Evolutionary conservation across 1,140 invertebrate species (phyloP), one percentile per base, ranked within the genome.

Genomic region (Pogonognathellus flavescens): DNA sequence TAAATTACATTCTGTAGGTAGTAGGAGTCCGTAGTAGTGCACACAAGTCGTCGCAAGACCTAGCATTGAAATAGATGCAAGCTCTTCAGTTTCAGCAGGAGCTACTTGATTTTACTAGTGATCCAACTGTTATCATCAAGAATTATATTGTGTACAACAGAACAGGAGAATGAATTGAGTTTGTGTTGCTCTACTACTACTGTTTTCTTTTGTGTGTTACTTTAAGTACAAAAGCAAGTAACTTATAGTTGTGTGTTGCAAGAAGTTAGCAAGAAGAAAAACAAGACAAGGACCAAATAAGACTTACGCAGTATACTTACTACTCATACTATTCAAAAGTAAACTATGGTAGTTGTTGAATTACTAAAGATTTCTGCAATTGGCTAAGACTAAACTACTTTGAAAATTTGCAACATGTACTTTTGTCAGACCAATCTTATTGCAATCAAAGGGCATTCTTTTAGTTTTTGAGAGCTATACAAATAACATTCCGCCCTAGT

Each of bases 401-500:
- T 18, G 70, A 76, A 50, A 76, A 76, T 76, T 76, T 49, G 70
- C 70, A 76, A 50, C n/a, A 76, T 76, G 70, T 10, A n/a, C 31
- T 49, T 49, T 76, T 41, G 14, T 76, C 25, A 76, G 70, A 76
- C 70, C 25, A 76, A 76, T 76, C 70, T n/a, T n/a, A 41, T 31
- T 76, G 25, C 41, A 76, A 50, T 76, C 70, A 76, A 49, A 76
- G 8, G 14, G 22, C 41, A 76, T 76, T 76, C 70, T 76, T 76
- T 31, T 25, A 22, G 70, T n/a, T 76, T 41, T 49, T 76, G 31
- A 76, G 16, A 76, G 70, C 41, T 76, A 31, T n/a, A n/a, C 25
- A 76, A 49, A 49, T 41, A 76, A 76, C 70, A 76, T 76, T 76
- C 70, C 41, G 70, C 41, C 70, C 70, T 50, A 76, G 70, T 76